These are phyloP conservation scores for Meloidogyne chitwoodi DNA, from an alignment of 1,140 invertebrate genomes.

Conservation along the genomic window DNA sequence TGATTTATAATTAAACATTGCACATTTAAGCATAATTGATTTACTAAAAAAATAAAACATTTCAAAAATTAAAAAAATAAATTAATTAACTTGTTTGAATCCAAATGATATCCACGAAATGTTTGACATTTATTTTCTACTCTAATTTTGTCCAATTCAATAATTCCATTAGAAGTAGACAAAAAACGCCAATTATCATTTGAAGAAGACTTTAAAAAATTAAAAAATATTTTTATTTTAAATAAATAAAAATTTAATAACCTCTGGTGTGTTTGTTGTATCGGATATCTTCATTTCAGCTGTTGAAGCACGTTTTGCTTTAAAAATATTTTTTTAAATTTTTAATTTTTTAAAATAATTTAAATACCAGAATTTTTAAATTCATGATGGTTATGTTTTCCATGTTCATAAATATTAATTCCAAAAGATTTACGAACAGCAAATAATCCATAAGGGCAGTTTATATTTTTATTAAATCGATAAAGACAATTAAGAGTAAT, in stretches of 20 bases:
- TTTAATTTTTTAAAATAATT: neutral
- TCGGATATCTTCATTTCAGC: too few relatives aligned
- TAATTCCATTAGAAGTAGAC: neutral
- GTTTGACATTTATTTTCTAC: neutral
- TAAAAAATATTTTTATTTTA: too few relatives aligned
- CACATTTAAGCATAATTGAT: neutral
- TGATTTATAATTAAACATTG: neutral
- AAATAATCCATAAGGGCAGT: neutral
- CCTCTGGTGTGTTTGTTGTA: too few relatives aligned
- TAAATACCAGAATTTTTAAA: neutral
- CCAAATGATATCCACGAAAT: neutral
- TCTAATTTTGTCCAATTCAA: neutral
- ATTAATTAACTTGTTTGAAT: neutral
- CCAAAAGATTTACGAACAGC: neutral
- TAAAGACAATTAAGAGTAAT: neutral
- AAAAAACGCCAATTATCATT: neutral
- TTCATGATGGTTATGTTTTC: neutral
- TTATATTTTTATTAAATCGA: neutral
- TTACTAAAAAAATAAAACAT: neutral
- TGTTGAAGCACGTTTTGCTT: too few relatives aligned
- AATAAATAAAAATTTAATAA: too few relatives aligned
- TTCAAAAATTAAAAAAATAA: neutral
- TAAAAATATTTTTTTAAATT: too few relatives aligned
- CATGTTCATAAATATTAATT: neutral
- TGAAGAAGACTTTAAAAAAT: neutral